Evolutionary conservation across 2,113 vertebrate genomes (phyloP), one percentile per base, ranked within the genome.

Genomic region (Lampris megalopsis): DNA sequence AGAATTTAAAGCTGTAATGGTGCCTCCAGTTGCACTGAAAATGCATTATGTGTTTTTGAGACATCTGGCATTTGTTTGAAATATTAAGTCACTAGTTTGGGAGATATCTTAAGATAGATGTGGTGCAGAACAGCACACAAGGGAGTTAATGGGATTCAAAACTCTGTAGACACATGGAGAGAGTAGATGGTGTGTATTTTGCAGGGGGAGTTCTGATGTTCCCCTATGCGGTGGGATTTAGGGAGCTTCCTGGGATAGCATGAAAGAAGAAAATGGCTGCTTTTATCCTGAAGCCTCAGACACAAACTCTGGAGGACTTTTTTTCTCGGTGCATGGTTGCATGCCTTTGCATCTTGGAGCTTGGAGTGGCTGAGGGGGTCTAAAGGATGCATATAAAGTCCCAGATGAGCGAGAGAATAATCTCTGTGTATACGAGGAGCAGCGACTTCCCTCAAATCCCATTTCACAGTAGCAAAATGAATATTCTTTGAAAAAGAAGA

Each of bases 221-320:
- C 80, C 88, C 59, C 71, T 48, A 52, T 86, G 77, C 73, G 66
- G 68, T 75, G 71, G 73, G 74, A 81, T 81, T 92, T 87, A 82
- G 60, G 74, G 65, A 84, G 61, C 83, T 75, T 83, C 75, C 73
- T 79, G 60, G 71, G 72, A 73, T 64, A 56, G 75, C 84, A 79
- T 89, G 80, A 88, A 91, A 89, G 79, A 52, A 53, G 84, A 68
- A 88, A 90, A 86, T 80, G 79, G 75, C 73, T 86, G 84, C 86
- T 87, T 90, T 84, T 81, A 90, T 89, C 88, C 78, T 82, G 81
- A 66, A 71, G 69, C 56, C 63, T 77, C 67, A 63, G 2, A 86
- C 82, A 78, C 63, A 71, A 86, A 87, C 83, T 78, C 68, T 72
- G 68, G 71, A 73, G 75, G 63, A 71, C 65, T 35, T 67, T 68